Conservation (phyloP, 2,797 vertebrate species). For the Pipistrellus pygmaeus region DNA sequence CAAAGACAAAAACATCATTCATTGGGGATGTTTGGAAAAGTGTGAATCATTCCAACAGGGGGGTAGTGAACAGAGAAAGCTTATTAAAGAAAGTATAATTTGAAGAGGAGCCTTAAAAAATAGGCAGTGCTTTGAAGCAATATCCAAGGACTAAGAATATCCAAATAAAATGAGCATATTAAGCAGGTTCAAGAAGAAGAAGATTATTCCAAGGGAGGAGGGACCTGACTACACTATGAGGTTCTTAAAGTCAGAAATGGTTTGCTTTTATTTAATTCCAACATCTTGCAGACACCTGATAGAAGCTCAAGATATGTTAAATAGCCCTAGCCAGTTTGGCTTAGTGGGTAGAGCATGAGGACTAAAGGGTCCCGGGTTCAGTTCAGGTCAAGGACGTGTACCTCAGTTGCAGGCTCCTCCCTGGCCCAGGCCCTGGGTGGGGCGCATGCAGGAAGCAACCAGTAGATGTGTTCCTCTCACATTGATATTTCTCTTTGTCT, state of each 20-base stretch:
- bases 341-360: no score
- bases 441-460: no score
- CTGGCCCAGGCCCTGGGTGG: no score
- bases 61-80: background rate
- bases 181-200: background rate
- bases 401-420: no score
- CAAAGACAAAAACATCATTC: conserved; percentile 41
- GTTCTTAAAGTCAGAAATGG: background rate
- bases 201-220: background rate
- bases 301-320: background rate
- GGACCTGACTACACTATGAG: background rate
- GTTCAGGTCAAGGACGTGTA: no score
- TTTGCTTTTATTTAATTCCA: background rate
- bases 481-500: no score
- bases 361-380: no score
- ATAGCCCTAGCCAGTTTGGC: background rate
- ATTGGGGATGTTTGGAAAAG: conserved; percentile 21
- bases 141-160: background rate
- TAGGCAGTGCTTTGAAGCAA: background rate
- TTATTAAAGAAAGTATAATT: background rate
- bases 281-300: background rate
- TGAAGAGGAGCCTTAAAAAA: background rate
- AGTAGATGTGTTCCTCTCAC: no score
- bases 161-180: background rate
- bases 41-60: conserved; percentile 1